A percentile compares a stretch with the other conserved stretches of the same genome.
These are phyloP conservation scores for Philopedon plagiatum DNA, from an alignment of 2,888 invertebrate species.

Conservation along the genomic window DNA sequence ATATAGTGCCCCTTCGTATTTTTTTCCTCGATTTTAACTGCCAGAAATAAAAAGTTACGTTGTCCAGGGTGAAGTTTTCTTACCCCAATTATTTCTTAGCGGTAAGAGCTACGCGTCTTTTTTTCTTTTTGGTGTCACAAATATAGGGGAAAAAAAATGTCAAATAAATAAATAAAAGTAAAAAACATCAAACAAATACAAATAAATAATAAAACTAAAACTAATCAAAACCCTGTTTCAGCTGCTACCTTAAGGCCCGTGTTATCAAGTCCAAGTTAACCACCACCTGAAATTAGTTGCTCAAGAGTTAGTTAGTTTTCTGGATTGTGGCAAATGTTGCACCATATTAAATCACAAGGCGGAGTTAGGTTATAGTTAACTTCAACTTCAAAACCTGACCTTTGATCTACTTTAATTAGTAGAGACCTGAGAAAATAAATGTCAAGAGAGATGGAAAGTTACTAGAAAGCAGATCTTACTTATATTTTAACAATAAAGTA, in stretches of 20 bases:
- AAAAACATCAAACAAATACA: background rate
- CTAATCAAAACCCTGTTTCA: slow-evolving; percentile 8
- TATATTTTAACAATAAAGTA: background rate
- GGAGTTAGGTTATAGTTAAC: too few species aligned
- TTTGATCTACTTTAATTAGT: too few species aligned
- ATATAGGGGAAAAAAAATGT: too few species aligned
- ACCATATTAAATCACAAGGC: too few species aligned
- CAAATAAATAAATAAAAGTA: too few species aligned
- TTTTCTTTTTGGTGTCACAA: too few species aligned
- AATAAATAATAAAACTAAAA: background rate
- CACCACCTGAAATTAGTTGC: background rate
- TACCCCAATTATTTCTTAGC: too few species aligned
- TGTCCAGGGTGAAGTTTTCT: too few species aligned
- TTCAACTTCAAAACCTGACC: background rate
- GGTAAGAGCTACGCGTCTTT: too few species aligned
- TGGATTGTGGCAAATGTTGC: background rate
- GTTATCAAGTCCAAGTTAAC: background rate
- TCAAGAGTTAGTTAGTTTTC: background rate
- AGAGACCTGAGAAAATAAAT: background rate
- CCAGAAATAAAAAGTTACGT: too few species aligned
- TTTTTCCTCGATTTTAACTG: too few species aligned
- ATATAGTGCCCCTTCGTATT: too few species aligned
- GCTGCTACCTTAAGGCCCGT: background rate
- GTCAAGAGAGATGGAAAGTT: background rate
- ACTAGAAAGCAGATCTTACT: background rate